Conservation (phyloP, 2,888 invertebrate species). For the Tiphia femorata region DNA sequence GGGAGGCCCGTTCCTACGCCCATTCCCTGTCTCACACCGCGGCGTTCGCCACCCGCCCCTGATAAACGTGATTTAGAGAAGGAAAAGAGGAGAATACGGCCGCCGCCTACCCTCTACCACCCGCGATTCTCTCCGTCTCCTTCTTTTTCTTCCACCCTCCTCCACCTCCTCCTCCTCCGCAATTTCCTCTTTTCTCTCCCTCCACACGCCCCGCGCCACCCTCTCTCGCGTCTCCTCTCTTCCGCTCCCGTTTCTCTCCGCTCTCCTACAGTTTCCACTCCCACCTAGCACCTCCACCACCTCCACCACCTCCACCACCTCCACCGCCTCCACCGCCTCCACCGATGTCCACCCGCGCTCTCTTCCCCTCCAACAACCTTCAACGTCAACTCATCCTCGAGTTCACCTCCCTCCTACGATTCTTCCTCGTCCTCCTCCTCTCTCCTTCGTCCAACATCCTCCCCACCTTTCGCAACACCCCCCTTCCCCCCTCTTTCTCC, state of each 20-base stretch:
- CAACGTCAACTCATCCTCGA: constrained; percentile 6
- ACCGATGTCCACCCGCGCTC: too few relatives aligned
- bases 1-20: constrained; percentile 9
- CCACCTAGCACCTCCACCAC: constrained; percentile 49
- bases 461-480: constrained; percentile 61
- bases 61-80: constrained; percentile 65
- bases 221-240: not conserved
- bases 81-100: constrained; percentile 44
- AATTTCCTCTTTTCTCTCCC: constrained; percentile 5
- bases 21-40: constrained; percentile 42
- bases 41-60: constrained; percentile 41
- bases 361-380: constrained; percentile 6
- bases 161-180: constrained; percentile 55
- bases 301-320: constrained; percentile 3
- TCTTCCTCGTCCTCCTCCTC: constrained; percentile 6
- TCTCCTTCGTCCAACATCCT: constrained; percentile 9
- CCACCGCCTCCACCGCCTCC: not conserved
- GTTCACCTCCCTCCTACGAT: constrained; percentile 21
- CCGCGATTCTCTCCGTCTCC: constrained; percentile 40
- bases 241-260: too few relatives aligned
- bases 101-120: constrained; percentile 12
- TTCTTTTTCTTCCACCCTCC: constrained; percentile 58
- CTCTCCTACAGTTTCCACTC: constrained; percentile 65
- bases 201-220: not conserved
- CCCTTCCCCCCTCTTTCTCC: constrained; percentile 31